A percentile compares a stretch with the other conserved stretches of the same genome.
phyloP scores from a whole-genome alignment of 2,113 vertebrate species.

The Ailurus styani region DNA sequence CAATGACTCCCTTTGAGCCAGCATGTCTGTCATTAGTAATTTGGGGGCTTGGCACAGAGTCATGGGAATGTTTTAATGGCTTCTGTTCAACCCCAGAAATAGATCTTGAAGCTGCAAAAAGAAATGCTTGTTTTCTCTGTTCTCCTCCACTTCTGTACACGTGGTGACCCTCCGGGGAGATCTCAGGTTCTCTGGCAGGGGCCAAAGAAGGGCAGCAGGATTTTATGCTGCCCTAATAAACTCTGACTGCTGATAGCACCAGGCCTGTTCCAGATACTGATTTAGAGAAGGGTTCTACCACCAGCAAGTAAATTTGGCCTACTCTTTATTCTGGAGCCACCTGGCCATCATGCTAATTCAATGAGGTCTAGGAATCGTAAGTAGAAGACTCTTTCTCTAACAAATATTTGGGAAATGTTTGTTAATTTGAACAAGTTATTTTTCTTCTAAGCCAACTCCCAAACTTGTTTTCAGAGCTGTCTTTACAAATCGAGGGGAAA shows the following conservation, averaged over 20 bases:
- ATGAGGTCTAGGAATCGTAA: neutral
- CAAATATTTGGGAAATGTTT: conserved; percentile 40
- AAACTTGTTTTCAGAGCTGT: conserved; percentile 36
- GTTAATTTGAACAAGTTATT: conserved; percentile 51
- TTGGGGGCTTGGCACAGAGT: conserved; percentile 80
- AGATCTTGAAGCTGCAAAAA: conserved; percentile 72
- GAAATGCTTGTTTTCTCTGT: conserved; percentile 72
- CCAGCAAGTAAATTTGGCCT: neutral
- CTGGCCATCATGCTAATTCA: neutral
- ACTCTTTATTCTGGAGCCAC: neutral
- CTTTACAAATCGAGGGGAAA: conserved; percentile 50
- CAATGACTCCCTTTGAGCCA: conserved; percentile 77
- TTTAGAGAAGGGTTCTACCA: neutral
- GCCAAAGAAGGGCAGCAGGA: neutral
- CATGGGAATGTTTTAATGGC: conserved; percentile 81
- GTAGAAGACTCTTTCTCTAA: neutral
- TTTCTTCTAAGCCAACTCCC: conserved; percentile 43
- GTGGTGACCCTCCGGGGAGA: conserved; percentile 63
- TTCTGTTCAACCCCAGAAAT: conserved; percentile 79
- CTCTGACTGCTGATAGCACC: neutral
- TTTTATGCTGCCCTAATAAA: neutral
- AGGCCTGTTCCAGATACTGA: neutral
- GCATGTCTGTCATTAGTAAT: conserved; percentile 79
- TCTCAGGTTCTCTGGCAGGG: conserved; percentile 36
- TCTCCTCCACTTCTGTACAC: conserved; percentile 70